Base-by-base conservation (phyloP, 2,888 invertebrate species). In the Danaus chrysippus region DNA sequence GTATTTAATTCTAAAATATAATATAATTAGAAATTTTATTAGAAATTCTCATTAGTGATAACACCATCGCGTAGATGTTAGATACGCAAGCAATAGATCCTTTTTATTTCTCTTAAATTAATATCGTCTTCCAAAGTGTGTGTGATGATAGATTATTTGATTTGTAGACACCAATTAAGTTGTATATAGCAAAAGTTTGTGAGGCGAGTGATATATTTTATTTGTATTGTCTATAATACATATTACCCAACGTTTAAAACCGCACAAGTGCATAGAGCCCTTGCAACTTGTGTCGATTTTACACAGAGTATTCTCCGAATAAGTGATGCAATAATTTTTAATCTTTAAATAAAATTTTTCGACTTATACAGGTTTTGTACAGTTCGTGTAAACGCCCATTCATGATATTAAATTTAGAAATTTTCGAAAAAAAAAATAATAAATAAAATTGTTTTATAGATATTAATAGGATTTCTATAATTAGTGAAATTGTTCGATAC, bases 1-100 rank as follows among this genome's bases (percentile, higher is more conserved):
- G 83, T 83, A 87, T 77, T 82, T 90, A 87, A 90, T 91, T 91
- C 90, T 91, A 91, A 34, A 91, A 90, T 89, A 73, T n/a, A 79
- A 71, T 86, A 82, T 87, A 83, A 78, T 72, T 72, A 86, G 9
- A 86, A 82, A 81, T 73, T 70, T 54, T 63, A 58, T 61, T 69
- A 68, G 62, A 63, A 61, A 65, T 34, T 65, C 61, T 67, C 64
- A 74, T 81, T 76, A 80, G 55, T 53, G 42, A 61, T 54, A 62
- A 61, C 60, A 61, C 61, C 62, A 67, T 61, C 54, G 56, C 61
- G 61, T 67, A 72, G 68, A 71, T 76, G 74, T 81, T 85, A 84
- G 82, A 79, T 73, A 75, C 75, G 77, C 75, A 74, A 85, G 85
- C 86, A 87, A 87, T 86, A 87, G 86, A 9, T 56, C 15, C 75